phyloP scores from a whole-genome alignment of 1,140 invertebrate genomes.

The Ridgeia piscesae region DNA sequence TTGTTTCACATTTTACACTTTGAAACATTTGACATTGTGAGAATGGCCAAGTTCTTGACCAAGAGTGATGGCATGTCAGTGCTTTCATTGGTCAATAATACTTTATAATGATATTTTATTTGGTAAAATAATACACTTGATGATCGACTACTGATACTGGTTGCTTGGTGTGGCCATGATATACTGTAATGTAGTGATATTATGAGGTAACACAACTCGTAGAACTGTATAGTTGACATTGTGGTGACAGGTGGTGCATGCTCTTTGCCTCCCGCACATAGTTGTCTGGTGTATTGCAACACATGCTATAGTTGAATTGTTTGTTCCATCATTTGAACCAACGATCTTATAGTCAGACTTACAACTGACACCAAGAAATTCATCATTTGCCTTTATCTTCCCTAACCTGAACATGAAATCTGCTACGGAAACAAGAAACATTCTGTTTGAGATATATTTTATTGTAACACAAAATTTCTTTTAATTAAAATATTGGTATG shows the following conservation, averaged over 20 bases:
- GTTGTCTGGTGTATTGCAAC: background rate
- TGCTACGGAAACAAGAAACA: too few relatives aligned
- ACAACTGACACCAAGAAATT: too few relatives aligned
- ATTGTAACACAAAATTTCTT: too few relatives aligned
- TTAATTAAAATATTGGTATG: too few relatives aligned
- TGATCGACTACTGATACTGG: background rate
- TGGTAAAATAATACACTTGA: background rate
- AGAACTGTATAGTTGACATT: background rate
- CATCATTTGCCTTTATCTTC: too few relatives aligned
- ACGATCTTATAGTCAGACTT: background rate
- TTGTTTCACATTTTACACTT: background rate
- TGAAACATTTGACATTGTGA: too few relatives aligned
- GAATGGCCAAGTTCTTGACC: too few relatives aligned
- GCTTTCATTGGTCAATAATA: too few relatives aligned
- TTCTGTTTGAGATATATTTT: too few relatives aligned
- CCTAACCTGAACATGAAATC: too few relatives aligned
- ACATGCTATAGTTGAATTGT: background rate
- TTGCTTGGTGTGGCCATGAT: background rate
- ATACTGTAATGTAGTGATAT: background rate
- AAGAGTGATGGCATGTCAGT: too few relatives aligned
- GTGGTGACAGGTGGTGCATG: background rate
- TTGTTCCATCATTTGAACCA: background rate
- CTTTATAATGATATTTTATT: too few relatives aligned
- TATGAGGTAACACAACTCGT: background rate
- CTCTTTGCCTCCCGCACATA: background rate